Percentiles rank a stretch among this genome's conserved stretches.
phyloP scores from a whole-genome alignment of 2,797 vertebrate genomes.

The Mastacembelus armatus region DNA sequence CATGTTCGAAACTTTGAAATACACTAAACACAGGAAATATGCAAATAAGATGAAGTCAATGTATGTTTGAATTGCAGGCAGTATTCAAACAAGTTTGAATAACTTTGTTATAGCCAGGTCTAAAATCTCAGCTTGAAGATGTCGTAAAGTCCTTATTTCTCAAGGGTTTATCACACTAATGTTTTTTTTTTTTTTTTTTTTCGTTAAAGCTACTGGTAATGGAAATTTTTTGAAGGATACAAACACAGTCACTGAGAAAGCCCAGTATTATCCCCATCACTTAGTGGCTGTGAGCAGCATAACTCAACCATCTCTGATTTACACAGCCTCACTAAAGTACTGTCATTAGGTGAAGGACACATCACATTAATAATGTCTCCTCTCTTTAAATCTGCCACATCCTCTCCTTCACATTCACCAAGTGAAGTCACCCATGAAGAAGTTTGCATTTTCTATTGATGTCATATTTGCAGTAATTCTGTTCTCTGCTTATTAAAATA shows the following conservation, averaged over 20 bases:
- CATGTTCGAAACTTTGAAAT: constrained; percentile 48
- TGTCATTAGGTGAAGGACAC: constrained; percentile 38
- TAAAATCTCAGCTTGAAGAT: neutral
- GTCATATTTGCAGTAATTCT: neutral
- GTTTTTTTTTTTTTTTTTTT: too few species aligned
- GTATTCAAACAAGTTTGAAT: too few species aligned
- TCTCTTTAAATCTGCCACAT: constrained; percentile 50
- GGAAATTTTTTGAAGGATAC: constrained; percentile 2
- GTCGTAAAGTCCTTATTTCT: too few species aligned
- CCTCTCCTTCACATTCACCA: constrained; percentile 16
- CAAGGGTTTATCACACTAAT: neutral
- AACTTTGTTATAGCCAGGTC: neutral
- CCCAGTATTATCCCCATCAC: constrained; percentile 51
- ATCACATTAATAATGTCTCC: constrained; percentile 55
- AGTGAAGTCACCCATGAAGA: constrained; percentile 63
- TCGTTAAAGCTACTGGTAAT: neutral
- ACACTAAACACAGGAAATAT: constrained; percentile 38
- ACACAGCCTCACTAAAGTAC: constrained; percentile 48
- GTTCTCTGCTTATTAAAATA: neutral
- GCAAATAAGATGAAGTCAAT: constrained; percentile 1
- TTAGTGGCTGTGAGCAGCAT: constrained; percentile 32
- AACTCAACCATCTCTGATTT: constrained; percentile 57
- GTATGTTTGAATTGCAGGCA: neutral
- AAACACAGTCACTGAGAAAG: constrained; percentile 37
- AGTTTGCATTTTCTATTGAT: constrained; percentile 17